Base-by-base conservation (phyloP, 1,140 invertebrate genomes). In the Hycleus cichorii region DNA sequence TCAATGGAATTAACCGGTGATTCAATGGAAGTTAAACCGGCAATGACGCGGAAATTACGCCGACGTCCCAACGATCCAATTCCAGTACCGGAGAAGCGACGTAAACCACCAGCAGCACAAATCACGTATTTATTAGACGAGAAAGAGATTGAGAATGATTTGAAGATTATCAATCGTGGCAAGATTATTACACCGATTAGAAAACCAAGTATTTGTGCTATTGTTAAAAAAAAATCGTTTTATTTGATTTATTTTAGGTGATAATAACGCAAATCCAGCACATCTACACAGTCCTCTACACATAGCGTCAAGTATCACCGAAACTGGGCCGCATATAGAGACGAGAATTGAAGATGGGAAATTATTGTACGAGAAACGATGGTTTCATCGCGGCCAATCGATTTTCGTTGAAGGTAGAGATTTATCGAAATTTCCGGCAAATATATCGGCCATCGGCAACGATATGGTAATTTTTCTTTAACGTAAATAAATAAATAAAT, bases 291-390 rank as follows among this genome's bases (percentile, higher is more conserved):
- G 43, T 77, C 66, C 49, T 75, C 72, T 69, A 69, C 63, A 68
- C 74, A 61, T 71, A 69, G 60, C 69, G 70, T 57, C 64, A 66
- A 52, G 66, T 69, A 42, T 76, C 39, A 63, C 63, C 42, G 77
- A 81, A 53, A 62, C 73, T 3, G 40, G 9, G 9, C 70, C 80
- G 51, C 72, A 81, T 26, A 78, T 82, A 27, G 92, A 95, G 68
- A 90, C 89, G 10, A 83, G 87, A 65, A 93, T 97, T 66, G 93
- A 96, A 77, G 93, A 96, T 79, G 93, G 94, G 50, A 94, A 95
- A 79, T 76, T 97, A 45, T 80, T 91, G 66, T 97, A 93, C 78
- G 93, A 97, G 75, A 85, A 91, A 66, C 82, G 91, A 75, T 97
- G 93, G 94, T 97, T 89, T 76, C 92, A 95, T 72, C 81, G 93